Evolutionary conservation across 2,797 vertebrate genomes (phyloP).

Genomic region (Falco peregrinus): DNA sequence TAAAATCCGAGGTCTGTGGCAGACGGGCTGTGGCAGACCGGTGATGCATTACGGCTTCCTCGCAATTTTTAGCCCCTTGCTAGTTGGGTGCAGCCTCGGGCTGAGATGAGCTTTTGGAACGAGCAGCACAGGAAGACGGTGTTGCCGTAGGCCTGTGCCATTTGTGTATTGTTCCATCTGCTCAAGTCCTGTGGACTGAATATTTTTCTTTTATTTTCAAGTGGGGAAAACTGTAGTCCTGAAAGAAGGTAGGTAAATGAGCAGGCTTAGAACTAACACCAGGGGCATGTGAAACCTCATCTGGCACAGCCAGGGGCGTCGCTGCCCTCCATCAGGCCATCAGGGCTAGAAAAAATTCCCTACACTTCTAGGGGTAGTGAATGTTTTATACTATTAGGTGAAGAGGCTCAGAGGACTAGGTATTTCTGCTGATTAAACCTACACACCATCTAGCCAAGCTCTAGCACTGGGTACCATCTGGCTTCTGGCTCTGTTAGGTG

Average conservation of each 20-base stretch:
- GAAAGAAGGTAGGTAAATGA: background rate
- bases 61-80: background rate
- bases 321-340: background rate
- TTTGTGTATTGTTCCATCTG: accelerated
- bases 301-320: background rate
- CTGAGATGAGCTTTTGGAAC: background rate
- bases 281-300: accelerated
- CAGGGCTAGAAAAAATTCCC: background rate
- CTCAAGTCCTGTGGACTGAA: background rate
- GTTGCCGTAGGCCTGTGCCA: background rate
- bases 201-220: background rate
- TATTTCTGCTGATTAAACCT: background rate
- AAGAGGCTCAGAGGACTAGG: background rate
- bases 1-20: background rate
- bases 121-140: background rate
- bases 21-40: background rate
- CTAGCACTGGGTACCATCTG: background rate
- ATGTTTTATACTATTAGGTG: background rate
- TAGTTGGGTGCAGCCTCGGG: background rate
- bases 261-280: background rate
- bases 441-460: background rate
- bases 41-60: background rate
- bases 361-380: accelerated
- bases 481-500: background rate
- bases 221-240: background rate